Evolutionary conservation across 2,888 invertebrate genomes (phyloP).

Genomic region (Coelogynopora nodosa): DNA sequence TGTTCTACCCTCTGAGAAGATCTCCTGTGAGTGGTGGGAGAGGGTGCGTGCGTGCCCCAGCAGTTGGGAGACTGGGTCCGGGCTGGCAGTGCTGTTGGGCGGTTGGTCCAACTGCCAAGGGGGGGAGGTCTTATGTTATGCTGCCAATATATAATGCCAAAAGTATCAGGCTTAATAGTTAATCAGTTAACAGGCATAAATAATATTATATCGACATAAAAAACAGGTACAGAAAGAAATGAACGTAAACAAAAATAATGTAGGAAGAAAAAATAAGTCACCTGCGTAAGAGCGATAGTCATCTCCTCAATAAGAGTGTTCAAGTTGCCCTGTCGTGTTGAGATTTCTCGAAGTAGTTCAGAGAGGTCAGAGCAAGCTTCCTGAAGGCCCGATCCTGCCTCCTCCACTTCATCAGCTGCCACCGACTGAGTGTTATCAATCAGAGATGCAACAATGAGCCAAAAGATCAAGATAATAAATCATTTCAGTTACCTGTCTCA

Average conservation of each 20-base stretch:
- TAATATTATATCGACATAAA: no score
- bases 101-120: background rate
- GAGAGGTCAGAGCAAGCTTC: slow-evolving; percentile 76
- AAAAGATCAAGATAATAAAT: no score
- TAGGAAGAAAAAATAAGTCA: background rate
- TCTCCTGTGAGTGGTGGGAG: background rate
- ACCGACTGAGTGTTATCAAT: no score
- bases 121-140: no score
- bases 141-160: no score
- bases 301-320: slow-evolving; percentile 83
- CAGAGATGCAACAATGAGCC: no score
- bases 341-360: slow-evolving; percentile 69
- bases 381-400: slow-evolving; percentile 72
- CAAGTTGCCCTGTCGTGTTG: slow-evolving; percentile 82
- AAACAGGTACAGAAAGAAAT: background rate
- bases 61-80: background rate
- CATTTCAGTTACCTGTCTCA: no score
- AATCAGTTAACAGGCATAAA: no score
- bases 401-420: no score
- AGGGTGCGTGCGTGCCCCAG: background rate
- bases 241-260: background rate
- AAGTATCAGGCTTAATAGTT: no score
- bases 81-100: background rate
- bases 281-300: slow-evolving; percentile 73
- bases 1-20: background rate